phyloP scores from a whole-genome alignment of 2,797 vertebrate genomes.

The Cottoperca gobio region DNA sequence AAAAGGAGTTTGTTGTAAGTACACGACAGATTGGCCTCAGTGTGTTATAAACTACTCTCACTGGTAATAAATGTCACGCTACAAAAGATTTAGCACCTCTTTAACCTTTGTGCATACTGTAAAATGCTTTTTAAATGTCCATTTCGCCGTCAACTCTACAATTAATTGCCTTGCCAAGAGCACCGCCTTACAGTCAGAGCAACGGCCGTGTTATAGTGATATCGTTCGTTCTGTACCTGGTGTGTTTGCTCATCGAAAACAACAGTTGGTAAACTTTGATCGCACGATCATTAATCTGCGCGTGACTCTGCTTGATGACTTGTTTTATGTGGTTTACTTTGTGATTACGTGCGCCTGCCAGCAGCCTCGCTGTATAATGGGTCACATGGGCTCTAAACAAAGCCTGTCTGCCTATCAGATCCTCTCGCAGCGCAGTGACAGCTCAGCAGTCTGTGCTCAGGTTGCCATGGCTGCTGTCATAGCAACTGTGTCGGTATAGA shows the following conservation, averaged over 20 bases:
- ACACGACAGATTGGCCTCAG: not conserved
- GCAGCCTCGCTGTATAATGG: constrained; percentile 37
- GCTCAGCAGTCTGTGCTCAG: constrained; percentile 65
- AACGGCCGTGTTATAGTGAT: not conserved
- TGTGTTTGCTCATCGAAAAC: constrained; percentile 56
- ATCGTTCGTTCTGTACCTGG: constrained; percentile 6
- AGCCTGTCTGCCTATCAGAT: constrained; percentile 67
- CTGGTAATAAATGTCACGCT: constrained; percentile 30
- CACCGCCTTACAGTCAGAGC: not conserved
- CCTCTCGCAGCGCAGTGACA: constrained; percentile 53
- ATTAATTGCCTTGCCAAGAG: constrained; percentile 1
- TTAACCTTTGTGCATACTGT: constrained; percentile 38
- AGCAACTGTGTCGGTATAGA: constrained; percentile 62
- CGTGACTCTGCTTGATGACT: constrained; percentile 32
- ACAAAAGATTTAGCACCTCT: constrained; percentile 32
- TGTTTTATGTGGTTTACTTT: constrained; percentile 65
- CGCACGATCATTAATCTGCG: constrained; percentile 24
- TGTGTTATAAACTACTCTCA: constrained; percentile 22
- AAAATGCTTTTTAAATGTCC: constrained; percentile 27
- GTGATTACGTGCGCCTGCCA: constrained; percentile 36
- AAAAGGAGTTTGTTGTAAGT: constrained; percentile 6
- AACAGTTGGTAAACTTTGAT: constrained; percentile 68
- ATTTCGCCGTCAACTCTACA: constrained; percentile 1
- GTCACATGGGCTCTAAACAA: constrained; percentile 61
- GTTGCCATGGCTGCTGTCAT: constrained; percentile 63